Evolutionary conservation across 1,140 invertebrate genomes (phyloP), one percentile per base, ranked within the genome.

Genomic region (Drosophila persimilis): DNA sequence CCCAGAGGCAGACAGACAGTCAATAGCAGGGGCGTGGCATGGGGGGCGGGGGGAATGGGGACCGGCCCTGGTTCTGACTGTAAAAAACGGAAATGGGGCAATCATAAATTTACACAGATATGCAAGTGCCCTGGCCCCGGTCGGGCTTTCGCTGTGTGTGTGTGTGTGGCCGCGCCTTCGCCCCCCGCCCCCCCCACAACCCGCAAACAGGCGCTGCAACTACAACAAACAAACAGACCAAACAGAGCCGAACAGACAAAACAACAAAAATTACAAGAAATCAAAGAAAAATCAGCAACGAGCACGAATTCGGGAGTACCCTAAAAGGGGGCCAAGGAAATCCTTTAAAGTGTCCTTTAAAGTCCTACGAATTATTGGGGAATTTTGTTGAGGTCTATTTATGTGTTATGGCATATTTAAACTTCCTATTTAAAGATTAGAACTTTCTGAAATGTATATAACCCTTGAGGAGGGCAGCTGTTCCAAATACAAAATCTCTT

Each of bases 91-190:
- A 89, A 89, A 89, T 89, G 85, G 85, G 80, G 80, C 85, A 89
- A 89, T 89, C 85, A 89, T 89, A 89, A 89, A 89, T 89, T 89
- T 89, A 89, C 85, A 89, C 85, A 89, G 85, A 89, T 89, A 89
- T 89, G 85, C 73, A 89, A 89, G 81, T 85, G 77, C 81, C 60
- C 61, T 50, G 61, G 66, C 48, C 72, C 44, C 55, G 64, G 66
- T 58, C 20, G 57, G 67, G 47, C 53, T 62, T 72, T 60, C 35
- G 47, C 20, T 65, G 45, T 43, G 6, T 24, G 55, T 65, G 22
- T 52, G 20, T 15, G 51, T 61, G 29, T 66, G 31, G 31, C 39
- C 31, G 51, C 41, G 50, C 54, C 62, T 59, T 35, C 50, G 35
- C 13, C 39, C 52, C 63, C 15, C 17, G 17, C 17, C 17, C 17